These are phyloP conservation scores for Chaetura pelagica DNA, from an alignment of 2,113 vertebrate genomes.

Conservation along the genomic window DNA sequence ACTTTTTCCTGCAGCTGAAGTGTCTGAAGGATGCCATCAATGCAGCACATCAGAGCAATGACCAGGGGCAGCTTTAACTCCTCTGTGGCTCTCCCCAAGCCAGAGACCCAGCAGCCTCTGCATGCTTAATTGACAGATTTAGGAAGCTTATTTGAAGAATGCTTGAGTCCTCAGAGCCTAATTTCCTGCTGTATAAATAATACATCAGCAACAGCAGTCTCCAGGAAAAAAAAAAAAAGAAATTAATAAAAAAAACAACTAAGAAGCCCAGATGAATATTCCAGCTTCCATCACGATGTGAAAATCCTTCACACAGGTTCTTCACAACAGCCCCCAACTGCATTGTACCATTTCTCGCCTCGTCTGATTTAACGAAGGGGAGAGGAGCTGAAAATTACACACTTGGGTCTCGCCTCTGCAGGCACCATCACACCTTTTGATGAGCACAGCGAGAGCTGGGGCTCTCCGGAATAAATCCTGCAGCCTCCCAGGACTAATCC, in stretches of 20 bases:
- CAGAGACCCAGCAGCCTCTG: constrained; percentile 30
- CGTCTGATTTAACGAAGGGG: not conserved
- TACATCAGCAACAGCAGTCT: constrained; percentile 55
- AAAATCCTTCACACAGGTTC: constrained; percentile 37
- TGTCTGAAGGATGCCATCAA: not conserved
- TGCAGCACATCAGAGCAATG: constrained; percentile 33
- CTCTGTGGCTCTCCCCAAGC: not conserved
- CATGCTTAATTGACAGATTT: constrained; percentile 70
- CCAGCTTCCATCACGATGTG: constrained; percentile 14
- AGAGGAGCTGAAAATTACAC: constrained; percentile 38
- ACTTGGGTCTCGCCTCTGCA: not conserved
- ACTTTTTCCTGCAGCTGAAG: constrained; percentile 22
- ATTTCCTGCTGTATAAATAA: constrained; percentile 74
- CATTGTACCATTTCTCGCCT: constrained; percentile 52
- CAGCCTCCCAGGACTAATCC: not conserved
- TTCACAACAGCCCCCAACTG: constrained; percentile 22
- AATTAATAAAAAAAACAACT: not conserved
- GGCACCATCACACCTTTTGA: constrained; percentile 55
- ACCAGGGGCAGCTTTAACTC: constrained; percentile 21
- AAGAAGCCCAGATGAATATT: not conserved
- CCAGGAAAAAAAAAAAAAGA: constrained; percentile 7
- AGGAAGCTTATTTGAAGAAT: constrained; percentile 67
- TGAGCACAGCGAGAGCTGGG: not conserved
- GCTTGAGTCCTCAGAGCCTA: constrained; percentile 67
- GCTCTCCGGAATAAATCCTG: not conserved